Percentiles rank a stretch among this genome's conserved stretches.
These are phyloP conservation scores for Catamblyrhynchus diadema DNA, from an alignment of 2,797 vertebrate genomes.

Conservation along the genomic window DNA sequence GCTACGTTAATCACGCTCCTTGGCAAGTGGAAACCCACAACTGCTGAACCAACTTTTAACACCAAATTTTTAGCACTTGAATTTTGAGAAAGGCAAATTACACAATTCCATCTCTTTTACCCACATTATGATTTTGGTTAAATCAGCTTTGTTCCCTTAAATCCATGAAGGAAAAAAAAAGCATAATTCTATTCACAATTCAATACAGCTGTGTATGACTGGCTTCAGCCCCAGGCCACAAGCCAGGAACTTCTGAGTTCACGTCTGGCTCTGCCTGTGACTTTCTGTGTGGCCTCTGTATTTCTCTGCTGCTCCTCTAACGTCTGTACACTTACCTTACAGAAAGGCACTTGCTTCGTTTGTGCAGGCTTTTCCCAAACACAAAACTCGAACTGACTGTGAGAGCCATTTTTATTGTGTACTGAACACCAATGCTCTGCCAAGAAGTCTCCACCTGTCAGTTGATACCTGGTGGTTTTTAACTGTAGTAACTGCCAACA, in stretches of 20 bases:
- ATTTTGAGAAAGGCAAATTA: background rate
- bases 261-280: slow-evolving; percentile 15
- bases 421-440: background rate
- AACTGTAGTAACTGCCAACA: background rate
- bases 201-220: background rate
- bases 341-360: background rate
- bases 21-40: background rate
- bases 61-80: background rate
- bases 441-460: background rate
- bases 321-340: background rate
- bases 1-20: background rate
- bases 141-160: background rate
- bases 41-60: background rate
- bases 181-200: background rate
- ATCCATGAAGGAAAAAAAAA: background rate
- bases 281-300: background rate
- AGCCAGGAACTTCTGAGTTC: slow-evolving; percentile 55
- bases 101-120: background rate
- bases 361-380: background rate
- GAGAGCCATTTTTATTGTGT: background rate
- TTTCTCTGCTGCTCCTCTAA: background rate
- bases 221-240: background rate
- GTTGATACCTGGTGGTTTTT: background rate
- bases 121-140: background rate
- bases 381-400: background rate